Conservation (phyloP, 2,888 invertebrate species). For the Melanargia galathea region DNA sequence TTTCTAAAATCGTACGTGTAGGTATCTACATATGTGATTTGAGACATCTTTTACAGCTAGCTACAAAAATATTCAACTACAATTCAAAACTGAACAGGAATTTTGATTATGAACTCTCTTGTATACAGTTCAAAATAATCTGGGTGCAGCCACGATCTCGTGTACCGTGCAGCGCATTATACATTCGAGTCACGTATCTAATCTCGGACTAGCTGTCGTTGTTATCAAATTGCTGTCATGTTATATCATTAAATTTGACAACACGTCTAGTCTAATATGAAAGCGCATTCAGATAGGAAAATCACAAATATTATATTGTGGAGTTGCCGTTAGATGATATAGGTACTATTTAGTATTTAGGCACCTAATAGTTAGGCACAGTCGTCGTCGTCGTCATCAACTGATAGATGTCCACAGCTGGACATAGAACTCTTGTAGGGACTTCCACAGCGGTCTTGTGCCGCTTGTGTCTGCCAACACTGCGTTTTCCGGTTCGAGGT, state of each 20-base stretch:
- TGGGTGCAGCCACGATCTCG: slow-evolving; percentile 7
- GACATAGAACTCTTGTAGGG: too few relatives aligned
- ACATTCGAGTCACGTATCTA: slow-evolving; percentile 43
- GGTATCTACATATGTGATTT: too few relatives aligned
- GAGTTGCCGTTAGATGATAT: too few relatives aligned
- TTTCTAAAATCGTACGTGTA: too few relatives aligned
- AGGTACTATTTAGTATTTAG: too few relatives aligned
- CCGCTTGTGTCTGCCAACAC: too few relatives aligned
- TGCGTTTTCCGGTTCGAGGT: too few relatives aligned
- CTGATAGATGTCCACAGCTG: too few relatives aligned
- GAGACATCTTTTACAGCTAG: background rate
- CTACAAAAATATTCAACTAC: background rate
- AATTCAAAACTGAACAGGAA: slow-evolving; percentile 1
- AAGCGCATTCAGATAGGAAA: slow-evolving; percentile 11
- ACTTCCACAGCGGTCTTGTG: too few relatives aligned
- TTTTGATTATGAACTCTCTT: slow-evolving; percentile 5
- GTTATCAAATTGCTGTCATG: slow-evolving; percentile 43
- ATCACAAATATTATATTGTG: too few relatives aligned
- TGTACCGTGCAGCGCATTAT: slow-evolving; percentile 17
- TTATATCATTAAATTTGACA: slow-evolving; percentile 33
- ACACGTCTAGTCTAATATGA: slow-evolving; percentile 19
- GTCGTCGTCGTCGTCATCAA: too few relatives aligned
- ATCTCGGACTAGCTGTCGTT: slow-evolving; percentile 41
- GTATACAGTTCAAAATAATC: slow-evolving; percentile 15
- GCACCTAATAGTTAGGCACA: too few relatives aligned